Evolutionary conservation across 2,888 invertebrate genomes (phyloP).

Genomic region (Chrysopilus asiliformis): DNA sequence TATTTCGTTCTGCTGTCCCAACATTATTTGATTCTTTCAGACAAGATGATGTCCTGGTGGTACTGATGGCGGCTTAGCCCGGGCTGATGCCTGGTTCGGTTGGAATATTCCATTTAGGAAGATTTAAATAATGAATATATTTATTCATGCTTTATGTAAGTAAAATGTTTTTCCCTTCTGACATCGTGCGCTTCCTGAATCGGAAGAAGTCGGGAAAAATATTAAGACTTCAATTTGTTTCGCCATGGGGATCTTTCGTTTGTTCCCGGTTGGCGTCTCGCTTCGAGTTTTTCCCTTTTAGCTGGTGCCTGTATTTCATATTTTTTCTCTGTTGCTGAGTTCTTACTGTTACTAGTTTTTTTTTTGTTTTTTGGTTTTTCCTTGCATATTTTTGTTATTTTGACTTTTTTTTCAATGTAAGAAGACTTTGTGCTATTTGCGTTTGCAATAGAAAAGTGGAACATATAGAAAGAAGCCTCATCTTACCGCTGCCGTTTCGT

Average conservation of each 20-base stretch:
- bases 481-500: neutral
- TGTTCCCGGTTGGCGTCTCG: neutral
- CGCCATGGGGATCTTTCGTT: conserved; percentile 8
- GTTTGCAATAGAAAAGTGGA: too few relatives aligned
- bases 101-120: conserved; percentile 9
- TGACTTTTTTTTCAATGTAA: neutral
- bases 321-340: neutral
- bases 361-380: neutral
- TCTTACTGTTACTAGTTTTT: neutral
- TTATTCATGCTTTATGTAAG: conserved; percentile 10
- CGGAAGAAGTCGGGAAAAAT: conserved; percentile 4
- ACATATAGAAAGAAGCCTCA: neutral
- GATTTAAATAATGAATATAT: conserved; percentile 12
- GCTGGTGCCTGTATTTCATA: neutral
- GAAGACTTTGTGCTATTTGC: neutral
- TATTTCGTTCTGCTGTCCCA: too few relatives aligned
- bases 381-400: neutral
- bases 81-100: too few relatives aligned
- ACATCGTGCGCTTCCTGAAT: neutral
- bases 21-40: too few relatives aligned
- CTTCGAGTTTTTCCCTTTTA: neutral
- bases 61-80: too few relatives aligned
- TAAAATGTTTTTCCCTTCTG: conserved; percentile 9
- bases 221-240: conserved; percentile 10
- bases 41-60: too few relatives aligned